Base-by-base conservation (phyloP, 2,113 vertebrate genomes). In the Sorex araneus region DNA sequence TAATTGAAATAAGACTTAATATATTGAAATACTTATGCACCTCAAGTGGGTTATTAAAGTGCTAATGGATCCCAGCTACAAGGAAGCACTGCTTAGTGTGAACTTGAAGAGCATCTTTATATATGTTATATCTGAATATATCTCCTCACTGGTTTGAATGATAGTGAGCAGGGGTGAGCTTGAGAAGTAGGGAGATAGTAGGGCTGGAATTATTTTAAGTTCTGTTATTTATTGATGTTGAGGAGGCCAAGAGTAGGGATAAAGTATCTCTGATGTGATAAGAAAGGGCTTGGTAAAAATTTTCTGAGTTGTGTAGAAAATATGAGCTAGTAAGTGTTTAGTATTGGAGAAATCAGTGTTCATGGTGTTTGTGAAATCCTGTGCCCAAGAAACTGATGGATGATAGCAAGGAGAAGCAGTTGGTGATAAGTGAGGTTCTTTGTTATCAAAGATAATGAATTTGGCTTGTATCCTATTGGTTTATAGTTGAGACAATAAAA, bases 321-420 rank as follows among this genome's bases (percentile, higher is more conserved):
- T 25, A 54, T 64, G n/a, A 89, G 57, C 77, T 45, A 66, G 21
- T 84, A 70, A 84, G n/a, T 69, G 30, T 12, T 89, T 57, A n/a
- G 25, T 4, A 12, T 84, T 30, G 67, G 13, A 18, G 27, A 57
- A 80, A 69, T 9, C 70, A 54, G 70, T 32, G n/a, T 57, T 45
- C 32, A 45, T 70, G 12, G 73, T 34, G 6, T 66, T 34, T 83
- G 69, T 19, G 18, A 84, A 54, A 19, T 69, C n/a, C 71, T 60
- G 82, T 19, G 21, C 77, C 54, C 81, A 60, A 81, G 79, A 85
- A 88, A 67, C 15, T 91, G 50, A 21, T 27, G 54, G 32, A 25
- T 47, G 69, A 13, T 45, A 32, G 83, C 54, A 18, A 54, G 81
- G 47, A 6, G 57, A 83, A 50, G 67, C 66, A 15, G 11, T 28